phyloP scores from a whole-genome alignment of 1,140 invertebrate species.

The Drosophila guanche region DNA sequence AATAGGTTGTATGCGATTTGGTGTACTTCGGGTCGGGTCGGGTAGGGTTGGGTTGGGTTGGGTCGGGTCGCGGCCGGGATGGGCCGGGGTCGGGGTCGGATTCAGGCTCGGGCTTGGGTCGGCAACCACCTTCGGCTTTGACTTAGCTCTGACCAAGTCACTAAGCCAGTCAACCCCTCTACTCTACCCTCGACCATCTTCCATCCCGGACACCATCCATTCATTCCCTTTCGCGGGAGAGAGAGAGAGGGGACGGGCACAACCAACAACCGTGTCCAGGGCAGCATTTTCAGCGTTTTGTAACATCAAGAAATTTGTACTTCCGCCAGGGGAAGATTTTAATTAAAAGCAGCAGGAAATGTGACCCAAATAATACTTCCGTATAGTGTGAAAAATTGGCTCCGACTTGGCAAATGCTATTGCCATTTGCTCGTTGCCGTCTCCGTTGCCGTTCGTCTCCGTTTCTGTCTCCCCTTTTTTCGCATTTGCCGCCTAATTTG shows the following conservation, averaged over 20 bases:
- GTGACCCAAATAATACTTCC: conserved; percentile 82
- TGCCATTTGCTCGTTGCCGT: conserved; percentile 14
- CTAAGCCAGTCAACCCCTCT: conserved; percentile 48
- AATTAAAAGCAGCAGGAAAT: conserved; percentile 82
- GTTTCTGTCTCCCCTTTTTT: not conserved
- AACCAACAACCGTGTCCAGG: not conserved
- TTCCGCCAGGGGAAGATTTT: conserved; percentile 76
- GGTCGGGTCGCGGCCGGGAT: conserved; percentile 24
- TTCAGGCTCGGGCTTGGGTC: conserved; percentile 47
- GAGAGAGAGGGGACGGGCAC: no score
- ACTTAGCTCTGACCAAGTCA: conserved; percentile 59
- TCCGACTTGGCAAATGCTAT: conserved; percentile 20
- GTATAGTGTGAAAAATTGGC: conserved; percentile 76
- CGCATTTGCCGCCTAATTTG: conserved; percentile 66
- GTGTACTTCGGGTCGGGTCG: conserved; percentile 41
- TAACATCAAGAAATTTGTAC: conserved; percentile 72
- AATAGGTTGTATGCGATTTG: conserved; percentile 63
- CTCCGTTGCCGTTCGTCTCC: not conserved
- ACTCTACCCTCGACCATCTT: not conserved
- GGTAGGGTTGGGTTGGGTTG: conserved; percentile 43
- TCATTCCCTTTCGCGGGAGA: conserved; percentile 2
- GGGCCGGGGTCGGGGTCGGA: conserved; percentile 14
- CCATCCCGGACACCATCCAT: not conserved
- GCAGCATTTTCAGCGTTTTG: conserved; percentile 57
- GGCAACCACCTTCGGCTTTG: conserved; percentile 53